A percentile compares a stretch with the other conserved stretches of the same genome.
phyloP scores from a whole-genome alignment of 2,113 vertebrate genomes.

The Polypterus bichir region DNA sequence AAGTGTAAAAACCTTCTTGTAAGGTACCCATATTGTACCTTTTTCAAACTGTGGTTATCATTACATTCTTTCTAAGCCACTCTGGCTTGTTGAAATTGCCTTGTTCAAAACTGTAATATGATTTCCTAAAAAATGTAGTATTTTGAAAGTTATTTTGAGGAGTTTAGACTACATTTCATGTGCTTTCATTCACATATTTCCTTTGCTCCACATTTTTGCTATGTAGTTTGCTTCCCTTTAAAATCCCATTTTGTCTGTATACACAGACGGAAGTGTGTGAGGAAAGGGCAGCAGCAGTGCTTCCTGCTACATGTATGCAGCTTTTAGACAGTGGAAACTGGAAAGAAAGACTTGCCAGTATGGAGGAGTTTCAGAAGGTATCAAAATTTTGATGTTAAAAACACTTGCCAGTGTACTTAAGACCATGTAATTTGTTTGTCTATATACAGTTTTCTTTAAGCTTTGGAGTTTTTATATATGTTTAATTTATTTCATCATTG shows the following conservation, averaged over 20 bases:
- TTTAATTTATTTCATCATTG: background rate
- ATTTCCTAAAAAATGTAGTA: no score
- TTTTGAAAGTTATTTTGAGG: no score
- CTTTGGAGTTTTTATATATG: no score
- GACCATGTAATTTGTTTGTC: no score
- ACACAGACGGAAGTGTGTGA: constrained; percentile 78
- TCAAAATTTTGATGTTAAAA: background rate
- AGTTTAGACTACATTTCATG: background rate
- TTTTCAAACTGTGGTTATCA: no score
- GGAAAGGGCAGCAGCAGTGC: constrained; percentile 75
- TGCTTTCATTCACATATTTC: background rate
- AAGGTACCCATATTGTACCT: no score
- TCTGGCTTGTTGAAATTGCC: no score
- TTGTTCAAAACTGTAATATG: no score
- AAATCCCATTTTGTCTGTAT: background rate
- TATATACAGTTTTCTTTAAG: no score
- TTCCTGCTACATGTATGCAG: constrained; percentile 79
- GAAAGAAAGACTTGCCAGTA: constrained; percentile 93
- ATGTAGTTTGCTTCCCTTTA: background rate
- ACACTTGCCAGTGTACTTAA: background rate
- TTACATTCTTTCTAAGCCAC: no score
- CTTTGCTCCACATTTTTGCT: background rate
- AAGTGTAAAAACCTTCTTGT: no score
- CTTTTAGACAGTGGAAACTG: constrained; percentile 84
- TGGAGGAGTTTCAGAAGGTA: constrained; percentile 96